A percentile compares a stretch with the other conserved stretches of the same genome.
Evolutionary conservation across 2,113 vertebrate genomes (phyloP).

Genomic region (Lepidothrix coronata): DNA sequence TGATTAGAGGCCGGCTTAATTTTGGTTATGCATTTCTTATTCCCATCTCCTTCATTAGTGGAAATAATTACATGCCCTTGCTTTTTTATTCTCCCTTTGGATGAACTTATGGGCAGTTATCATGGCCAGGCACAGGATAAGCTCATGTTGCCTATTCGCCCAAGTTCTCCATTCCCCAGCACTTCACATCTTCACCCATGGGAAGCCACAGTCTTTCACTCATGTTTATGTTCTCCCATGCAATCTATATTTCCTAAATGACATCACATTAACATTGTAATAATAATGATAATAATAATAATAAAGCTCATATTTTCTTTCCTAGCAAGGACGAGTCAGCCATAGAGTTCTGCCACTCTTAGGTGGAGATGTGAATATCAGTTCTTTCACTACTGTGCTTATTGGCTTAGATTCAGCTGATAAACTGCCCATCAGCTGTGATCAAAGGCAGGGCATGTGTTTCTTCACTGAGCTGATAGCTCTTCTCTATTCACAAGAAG

Average conservation of each 20-base stretch:
- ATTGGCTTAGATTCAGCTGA: background rate
- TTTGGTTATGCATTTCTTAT: background rate
- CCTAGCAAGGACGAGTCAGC: background rate
- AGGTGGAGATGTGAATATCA: background rate
- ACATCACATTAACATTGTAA: background rate
- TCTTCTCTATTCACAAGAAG: background rate
- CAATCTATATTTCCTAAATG: background rate
- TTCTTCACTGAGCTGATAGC: background rate
- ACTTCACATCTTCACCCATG: background rate
- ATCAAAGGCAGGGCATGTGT: background rate
- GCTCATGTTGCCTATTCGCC: background rate
- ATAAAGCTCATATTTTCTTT: background rate
- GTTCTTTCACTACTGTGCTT: background rate
- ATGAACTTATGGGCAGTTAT: background rate
- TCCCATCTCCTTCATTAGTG: background rate
- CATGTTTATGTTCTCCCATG: background rate
- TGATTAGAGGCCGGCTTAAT: background rate
- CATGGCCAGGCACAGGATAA: background rate
- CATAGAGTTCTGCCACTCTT: background rate
- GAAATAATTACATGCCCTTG: background rate
- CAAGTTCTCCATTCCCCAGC: background rate
- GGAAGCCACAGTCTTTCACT: background rate
- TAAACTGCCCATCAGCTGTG: background rate
- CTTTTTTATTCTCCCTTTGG: background rate
- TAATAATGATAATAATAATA: background rate